Evolutionary conservation across 64 coral and sea anemone species (phyloP).

Genomic region (Montipora sp.): DNA sequence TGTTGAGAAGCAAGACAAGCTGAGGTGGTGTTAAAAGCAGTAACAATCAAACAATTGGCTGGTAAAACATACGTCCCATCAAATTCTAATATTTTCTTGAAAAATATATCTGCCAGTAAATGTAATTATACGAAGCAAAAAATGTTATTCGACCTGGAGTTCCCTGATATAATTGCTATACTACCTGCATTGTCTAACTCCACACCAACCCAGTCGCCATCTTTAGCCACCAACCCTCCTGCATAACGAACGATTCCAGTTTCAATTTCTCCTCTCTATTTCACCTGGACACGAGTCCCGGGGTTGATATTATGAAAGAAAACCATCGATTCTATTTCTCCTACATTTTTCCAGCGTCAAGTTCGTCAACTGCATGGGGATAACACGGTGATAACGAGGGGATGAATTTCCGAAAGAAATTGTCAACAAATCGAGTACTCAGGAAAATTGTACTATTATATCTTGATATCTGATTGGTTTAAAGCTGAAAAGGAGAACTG

Average conservation of each 20-base stretch:
- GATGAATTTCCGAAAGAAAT: background rate
- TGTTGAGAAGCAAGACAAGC: too few species aligned
- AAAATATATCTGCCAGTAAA: too few species aligned
- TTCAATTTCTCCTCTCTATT: conserved; percentile 84
- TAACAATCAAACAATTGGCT: too few species aligned
- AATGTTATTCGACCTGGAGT: too few species aligned
- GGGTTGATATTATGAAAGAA: conserved; percentile 90
- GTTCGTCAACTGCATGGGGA: background rate
- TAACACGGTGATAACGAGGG: too few species aligned
- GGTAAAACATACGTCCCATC: too few species aligned
- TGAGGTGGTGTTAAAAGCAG: too few species aligned
- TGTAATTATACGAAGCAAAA: too few species aligned
- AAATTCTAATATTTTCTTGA: too few species aligned
- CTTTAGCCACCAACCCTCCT: conserved; percentile 74
- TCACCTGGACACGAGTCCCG: conserved; percentile 83
- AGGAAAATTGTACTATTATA: conserved; percentile 31
- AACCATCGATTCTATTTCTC: conserved; percentile 72
- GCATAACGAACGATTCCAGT: conserved; percentile 88
- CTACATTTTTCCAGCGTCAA: conserved; percentile 24
- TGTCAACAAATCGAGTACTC: conserved; percentile 16
- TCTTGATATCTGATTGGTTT: conserved; percentile 23
- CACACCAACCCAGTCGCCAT: conserved; percentile 92
- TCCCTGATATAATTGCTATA: background rate
- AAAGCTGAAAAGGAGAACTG: conserved; percentile 4
- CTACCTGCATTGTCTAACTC: conserved; percentile 91